Evolutionary conservation across 2,113 vertebrate genomes (phyloP), one percentile per base, ranked within the genome.

Genomic region (Leiothrix lutea): DNA sequence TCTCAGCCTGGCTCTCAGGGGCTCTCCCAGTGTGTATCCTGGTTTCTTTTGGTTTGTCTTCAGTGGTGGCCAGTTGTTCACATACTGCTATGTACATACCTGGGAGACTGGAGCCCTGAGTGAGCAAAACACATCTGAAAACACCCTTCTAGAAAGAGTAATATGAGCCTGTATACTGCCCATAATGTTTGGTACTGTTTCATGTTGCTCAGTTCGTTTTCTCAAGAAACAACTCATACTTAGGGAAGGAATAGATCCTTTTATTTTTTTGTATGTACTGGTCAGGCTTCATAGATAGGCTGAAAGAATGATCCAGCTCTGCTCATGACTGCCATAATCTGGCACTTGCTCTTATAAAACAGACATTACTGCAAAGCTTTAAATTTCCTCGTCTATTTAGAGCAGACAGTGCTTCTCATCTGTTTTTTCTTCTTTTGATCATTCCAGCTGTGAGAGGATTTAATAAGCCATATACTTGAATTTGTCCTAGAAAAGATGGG

Each of bases 141-240:
- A 21, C 0, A 1, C 17, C 2, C 9, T 38, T 31, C 10, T 16
- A 23, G 44, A 26, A 19, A 42, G 29, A 64, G 8, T 4, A 44
- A 9, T 3, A 4, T 0, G 0, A 44, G 24, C 25, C 21, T 50
- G 5, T 28, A 4, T 16, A 20, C 10, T 2, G 38, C 38, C 21
- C 24, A 8, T 31, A 2, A 18, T 35, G 5, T 40, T 65, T 51
- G 42, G 13, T 42, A 8, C 5, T 38, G 3, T 44, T 91, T 60
- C 24, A 6, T 25, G 14, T 22, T 50, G 8, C 12, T 66, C 38
- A 28, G 11, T 9, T 24, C 0, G 0, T 60, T 72, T 72, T 47
- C 56, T 47, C 1, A 1, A 71, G 38, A 58, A 80, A 44, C 1
- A 44, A 4, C 9, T 75, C 6, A 6, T 44, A 26, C 8, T 18